Conservation (phyloP, 2,797 vertebrate species). For the Thaleichthys pacificus region DNA sequence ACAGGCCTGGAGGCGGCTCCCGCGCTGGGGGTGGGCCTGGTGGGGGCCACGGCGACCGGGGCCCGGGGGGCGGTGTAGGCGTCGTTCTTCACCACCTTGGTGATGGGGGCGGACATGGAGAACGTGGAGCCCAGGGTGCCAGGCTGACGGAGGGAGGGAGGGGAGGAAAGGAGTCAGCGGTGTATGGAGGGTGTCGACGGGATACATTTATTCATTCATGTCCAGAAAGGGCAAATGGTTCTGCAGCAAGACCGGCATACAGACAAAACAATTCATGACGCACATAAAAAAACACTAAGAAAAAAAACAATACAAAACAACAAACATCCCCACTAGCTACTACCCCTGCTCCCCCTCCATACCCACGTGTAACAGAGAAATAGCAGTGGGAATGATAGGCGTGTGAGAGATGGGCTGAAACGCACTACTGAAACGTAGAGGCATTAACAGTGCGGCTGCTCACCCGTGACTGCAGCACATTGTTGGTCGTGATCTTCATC, state of each 20-base stretch:
- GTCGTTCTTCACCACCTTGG: constrained; percentile 97
- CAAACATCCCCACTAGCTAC: too few relatives aligned
- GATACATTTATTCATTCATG: background rate
- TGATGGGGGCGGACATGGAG: constrained; percentile 85
- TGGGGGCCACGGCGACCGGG: constrained; percentile 65
- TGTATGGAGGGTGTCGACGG: background rate
- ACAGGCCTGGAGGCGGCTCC: constrained; percentile 43
- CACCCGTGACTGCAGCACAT: constrained; percentile 72
- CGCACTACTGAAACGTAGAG: too few relatives aligned
- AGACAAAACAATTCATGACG: too few relatives aligned
- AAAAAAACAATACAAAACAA: too few relatives aligned
- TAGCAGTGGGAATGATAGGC: background rate
- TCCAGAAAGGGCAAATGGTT: background rate
- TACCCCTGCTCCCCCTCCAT: too few relatives aligned
- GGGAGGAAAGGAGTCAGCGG: background rate
- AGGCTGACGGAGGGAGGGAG: constrained; percentile 65
- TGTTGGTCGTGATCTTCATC: constrained; percentile 84
- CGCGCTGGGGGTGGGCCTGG: constrained; percentile 54
- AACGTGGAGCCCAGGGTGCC: constrained; percentile 76
- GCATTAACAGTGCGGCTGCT: constrained; percentile 22
- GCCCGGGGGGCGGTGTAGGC: constrained; percentile 83
- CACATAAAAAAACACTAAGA: too few relatives aligned
- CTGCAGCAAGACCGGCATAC: too few relatives aligned
- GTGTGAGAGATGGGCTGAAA: background rate
- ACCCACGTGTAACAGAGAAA: background rate